Evolutionary conservation across 1,140 invertebrate genomes (phyloP).

Genomic region (Philopotamus ludificatus): DNA sequence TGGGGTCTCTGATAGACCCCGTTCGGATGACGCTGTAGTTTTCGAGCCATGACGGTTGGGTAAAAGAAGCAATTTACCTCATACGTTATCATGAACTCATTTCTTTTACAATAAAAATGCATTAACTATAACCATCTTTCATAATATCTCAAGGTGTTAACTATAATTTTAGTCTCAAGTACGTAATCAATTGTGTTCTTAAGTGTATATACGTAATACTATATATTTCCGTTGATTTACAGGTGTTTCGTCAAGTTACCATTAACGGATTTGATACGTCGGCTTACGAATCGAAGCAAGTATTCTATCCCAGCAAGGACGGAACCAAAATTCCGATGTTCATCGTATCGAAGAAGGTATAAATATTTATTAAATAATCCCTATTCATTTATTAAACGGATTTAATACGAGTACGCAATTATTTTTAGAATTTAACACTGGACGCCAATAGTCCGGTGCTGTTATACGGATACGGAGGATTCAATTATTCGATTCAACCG

Average conservation of each 20-base stretch:
- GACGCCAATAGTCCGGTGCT: constrained; percentile 77
- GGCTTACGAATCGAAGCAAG: constrained; percentile 82
- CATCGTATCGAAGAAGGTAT: constrained; percentile 81
- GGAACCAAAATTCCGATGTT: constrained; percentile 98
- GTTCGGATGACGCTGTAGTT: no score
- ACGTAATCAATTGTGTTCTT: no score
- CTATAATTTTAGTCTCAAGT: no score
- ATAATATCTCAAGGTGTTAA: no score
- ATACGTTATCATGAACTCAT: no score
- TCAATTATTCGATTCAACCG: constrained; percentile 90
- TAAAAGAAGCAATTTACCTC: no score
- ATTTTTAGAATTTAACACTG: constrained; percentile 56
- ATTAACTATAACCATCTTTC: no score
- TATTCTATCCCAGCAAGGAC: constrained; percentile 95
- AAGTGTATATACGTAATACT: no score
- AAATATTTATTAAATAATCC: constrained; percentile 12
- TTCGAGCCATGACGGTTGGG: no score
- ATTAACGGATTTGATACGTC: constrained; percentile 81
- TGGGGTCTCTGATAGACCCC: no score
- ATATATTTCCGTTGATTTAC: no score
- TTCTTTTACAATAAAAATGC: no score
- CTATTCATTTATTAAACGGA: background rate
- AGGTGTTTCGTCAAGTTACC: constrained; percentile 82
- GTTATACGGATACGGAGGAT: constrained; percentile 97
- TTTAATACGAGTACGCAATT: background rate